phyloP scores from a whole-genome alignment of 2,113 vertebrate species.

The Ploceus nigricollis region DNA sequence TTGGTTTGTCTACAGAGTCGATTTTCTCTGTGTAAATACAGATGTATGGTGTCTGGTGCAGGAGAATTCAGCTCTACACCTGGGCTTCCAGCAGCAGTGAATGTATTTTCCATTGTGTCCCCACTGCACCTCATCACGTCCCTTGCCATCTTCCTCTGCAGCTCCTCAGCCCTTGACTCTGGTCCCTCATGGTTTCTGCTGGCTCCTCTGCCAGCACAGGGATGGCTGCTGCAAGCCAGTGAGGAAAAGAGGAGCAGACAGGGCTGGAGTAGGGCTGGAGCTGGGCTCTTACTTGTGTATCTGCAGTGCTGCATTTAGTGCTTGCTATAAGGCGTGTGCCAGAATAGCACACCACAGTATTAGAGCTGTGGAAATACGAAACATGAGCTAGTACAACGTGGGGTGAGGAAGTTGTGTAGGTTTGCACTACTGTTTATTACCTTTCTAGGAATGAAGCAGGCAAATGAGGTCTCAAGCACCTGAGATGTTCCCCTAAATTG shows the following conservation, averaged over 20 bases:
- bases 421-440: neutral
- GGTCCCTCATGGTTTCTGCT: neutral
- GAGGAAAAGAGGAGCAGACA: neutral
- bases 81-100: neutral
- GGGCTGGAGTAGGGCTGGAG: neutral
- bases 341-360: neutral
- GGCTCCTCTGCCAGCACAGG: neutral
- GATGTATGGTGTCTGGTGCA: neutral
- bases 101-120: neutral
- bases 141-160: neutral
- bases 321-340: neutral
- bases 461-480: neutral
- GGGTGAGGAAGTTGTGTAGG: neutral
- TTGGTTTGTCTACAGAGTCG: neutral
- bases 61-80: neutral
- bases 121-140: fast-evolving
- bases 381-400: neutral
- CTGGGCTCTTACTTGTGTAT: neutral
- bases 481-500: neutral
- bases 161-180: neutral
- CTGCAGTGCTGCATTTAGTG: neutral
- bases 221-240: neutral
- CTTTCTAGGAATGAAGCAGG: neutral
- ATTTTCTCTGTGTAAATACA: neutral
- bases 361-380: neutral